Percentiles rank a stretch among this genome's conserved stretches.
phyloP scores from a whole-genome alignment of 1,140 invertebrate genomes.

The Drosophila mauritiana region DNA sequence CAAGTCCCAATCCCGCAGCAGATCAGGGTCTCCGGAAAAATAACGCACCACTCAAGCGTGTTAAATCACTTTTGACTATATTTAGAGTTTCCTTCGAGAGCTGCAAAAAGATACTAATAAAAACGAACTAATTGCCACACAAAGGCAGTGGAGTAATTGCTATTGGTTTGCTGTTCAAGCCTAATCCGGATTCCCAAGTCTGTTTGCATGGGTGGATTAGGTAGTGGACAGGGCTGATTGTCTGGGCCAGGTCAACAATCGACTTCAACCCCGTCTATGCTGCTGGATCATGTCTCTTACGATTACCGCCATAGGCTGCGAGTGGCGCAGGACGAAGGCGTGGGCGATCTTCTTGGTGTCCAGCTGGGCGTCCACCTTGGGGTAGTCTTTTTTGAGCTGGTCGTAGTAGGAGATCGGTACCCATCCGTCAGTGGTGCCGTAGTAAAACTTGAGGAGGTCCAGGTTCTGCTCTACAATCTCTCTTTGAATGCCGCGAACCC shows the following conservation, averaged over 20 bases:
- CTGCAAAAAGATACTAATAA: conserved; percentile 33
- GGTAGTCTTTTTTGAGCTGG: conserved; percentile 87
- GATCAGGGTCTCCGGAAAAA: conserved; percentile 36
- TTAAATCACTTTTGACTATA: conserved; percentile 40
- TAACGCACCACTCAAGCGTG: neutral
- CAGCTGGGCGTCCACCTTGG: conserved; percentile 87
- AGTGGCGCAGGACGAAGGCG: conserved; percentile 90
- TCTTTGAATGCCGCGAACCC: conserved; percentile 87
- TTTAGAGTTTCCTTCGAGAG: conserved; percentile 41
- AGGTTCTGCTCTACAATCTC: conserved; percentile 86
- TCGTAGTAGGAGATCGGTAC: conserved; percentile 89
- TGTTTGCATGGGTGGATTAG: neutral
- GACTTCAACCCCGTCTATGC: conserved; percentile 36
- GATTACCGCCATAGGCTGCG: conserved; percentile 87
- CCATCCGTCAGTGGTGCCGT: conserved; percentile 91
- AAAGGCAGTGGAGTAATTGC: conserved; percentile 16
- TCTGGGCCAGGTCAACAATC: conserved; percentile 3
- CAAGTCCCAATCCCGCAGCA: conserved; percentile 76
- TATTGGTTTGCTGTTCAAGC: neutral
- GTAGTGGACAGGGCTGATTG: neutral
- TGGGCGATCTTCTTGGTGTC: conserved; percentile 89
- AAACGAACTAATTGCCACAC: conserved; percentile 24
- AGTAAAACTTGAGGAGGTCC: conserved; percentile 90
- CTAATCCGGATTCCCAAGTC: neutral
- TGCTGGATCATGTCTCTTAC: conserved; percentile 86